Conservation (phyloP, 2,888 invertebrate genomes). For the Drosophila incognita region DNA sequence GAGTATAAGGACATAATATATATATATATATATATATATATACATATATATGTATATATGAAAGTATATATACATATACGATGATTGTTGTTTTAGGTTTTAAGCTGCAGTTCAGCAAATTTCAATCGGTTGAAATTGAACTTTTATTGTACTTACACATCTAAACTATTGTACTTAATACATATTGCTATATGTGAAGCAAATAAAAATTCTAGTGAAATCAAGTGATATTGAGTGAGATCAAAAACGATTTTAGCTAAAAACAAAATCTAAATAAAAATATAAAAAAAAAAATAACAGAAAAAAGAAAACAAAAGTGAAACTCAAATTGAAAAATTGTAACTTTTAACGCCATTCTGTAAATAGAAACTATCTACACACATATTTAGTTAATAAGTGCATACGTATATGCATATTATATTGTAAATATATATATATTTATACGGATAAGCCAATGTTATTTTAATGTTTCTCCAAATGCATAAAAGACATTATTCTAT, state of each 20-base stretch:
- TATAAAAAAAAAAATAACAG: conserved; percentile 17
- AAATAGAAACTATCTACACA: conserved; percentile 39
- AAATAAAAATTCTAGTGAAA: conserved; percentile 75
- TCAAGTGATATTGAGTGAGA: conserved; percentile 85
- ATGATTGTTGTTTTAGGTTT: conserved; percentile 81
- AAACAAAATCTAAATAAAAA: conserved; percentile 36
- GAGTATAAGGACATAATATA: conserved; percentile 21
- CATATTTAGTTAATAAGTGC: conserved; percentile 1
- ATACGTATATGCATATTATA: conserved; percentile 29
- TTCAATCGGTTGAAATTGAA: conserved; percentile 61
- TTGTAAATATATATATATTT: conserved; percentile 22
- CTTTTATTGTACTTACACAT: conserved; percentile 70
- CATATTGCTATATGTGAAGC: conserved; percentile 52
- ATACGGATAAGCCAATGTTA: conserved; percentile 41
- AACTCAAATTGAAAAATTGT: conserved; percentile 56
- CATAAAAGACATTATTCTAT: conserved; percentile 73
- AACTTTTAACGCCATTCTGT: conserved; percentile 61
- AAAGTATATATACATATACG: conserved; percentile 48
- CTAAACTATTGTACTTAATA: conserved; percentile 56
- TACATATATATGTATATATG: conserved; percentile 17
- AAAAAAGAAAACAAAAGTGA: conserved; percentile 31
- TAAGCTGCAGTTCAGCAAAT: conserved; percentile 58
- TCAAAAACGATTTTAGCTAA: conserved; percentile 84
- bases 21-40: conserved; percentile 14
- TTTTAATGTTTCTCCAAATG: conserved; percentile 67